A percentile compares a stretch with the other conserved stretches of the same genome.
Evolutionary conservation across 2,113 vertebrate genomes (phyloP).

Genomic region (Ptilonorhynchus violaceus): DNA sequence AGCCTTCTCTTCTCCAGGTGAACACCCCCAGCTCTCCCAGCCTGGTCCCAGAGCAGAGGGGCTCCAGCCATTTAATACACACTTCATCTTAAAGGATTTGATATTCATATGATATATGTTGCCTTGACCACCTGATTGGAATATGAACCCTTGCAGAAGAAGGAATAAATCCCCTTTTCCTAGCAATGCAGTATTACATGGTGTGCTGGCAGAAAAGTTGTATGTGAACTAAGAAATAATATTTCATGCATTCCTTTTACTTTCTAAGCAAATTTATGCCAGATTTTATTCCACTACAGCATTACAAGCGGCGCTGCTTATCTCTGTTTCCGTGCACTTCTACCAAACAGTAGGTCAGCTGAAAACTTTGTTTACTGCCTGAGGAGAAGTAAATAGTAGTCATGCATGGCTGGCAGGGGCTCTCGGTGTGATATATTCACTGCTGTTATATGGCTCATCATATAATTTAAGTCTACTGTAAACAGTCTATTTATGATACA

Average conservation of each 20-base stretch:
- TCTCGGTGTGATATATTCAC: constrained; percentile 1
- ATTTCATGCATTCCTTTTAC: constrained; percentile 54
- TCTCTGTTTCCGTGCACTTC: constrained; percentile 52
- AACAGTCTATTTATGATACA: constrained; percentile 42
- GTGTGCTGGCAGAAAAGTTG: background rate
- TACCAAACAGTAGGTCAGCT: constrained; percentile 55
- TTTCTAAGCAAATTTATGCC: constrained; percentile 56
- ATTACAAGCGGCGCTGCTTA: background rate
- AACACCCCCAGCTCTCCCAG: background rate
- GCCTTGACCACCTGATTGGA: background rate
- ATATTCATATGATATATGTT: background rate
- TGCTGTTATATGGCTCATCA: constrained; percentile 34
- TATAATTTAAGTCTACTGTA: constrained; percentile 49
- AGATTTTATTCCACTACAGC: constrained; percentile 37
- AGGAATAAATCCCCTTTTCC: background rate
- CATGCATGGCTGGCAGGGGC: constrained; percentile 22
- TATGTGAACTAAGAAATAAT: constrained; percentile 37
- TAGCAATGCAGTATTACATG: background rate
- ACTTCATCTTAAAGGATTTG: background rate
- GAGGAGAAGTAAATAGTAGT: constrained; percentile 43
- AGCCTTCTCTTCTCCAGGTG: background rate
- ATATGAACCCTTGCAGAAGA: background rate
- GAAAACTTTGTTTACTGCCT: constrained; percentile 56
- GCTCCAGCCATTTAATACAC: background rate
- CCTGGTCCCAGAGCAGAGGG: background rate